Base-by-base conservation (phyloP, 2,888 invertebrate species). In the Craniophora ligustri region DNA sequence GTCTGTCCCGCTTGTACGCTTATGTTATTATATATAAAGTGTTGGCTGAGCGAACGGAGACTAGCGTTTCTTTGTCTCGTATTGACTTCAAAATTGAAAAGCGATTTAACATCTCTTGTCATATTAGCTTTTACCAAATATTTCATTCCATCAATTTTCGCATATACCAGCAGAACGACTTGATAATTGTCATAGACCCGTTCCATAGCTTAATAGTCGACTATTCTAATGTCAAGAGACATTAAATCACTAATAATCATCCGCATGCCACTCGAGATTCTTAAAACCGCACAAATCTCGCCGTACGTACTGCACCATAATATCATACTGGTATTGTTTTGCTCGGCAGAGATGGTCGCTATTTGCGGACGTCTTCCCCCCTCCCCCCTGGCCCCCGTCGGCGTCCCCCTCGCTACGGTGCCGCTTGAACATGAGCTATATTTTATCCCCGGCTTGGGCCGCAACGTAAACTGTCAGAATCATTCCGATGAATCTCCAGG, bases 261-360 rank as follows among this genome's bases (percentile, higher is more conserved):
- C 45, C 40, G 42, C 53, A 65, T 53, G 34, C 57, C 71, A 57
- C 68, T 69, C 30, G 67, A 72, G 67, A 73, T 72, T 72, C 68
- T 67, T 67, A 67, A 67, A 72, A 75, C 68, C 70, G 72, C 76
- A 70, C 67, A 72, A 76, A 78, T 74, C 78, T 78, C 75, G 75
- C 78, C 75, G 75, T 80, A 79, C 63, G 62, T 84, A 79, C 82
- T 81, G 78, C 79, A 83, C 82, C 82, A 85, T 89, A 89, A 91
- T 91, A 92, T 92, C 88, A 91, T 91, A 85, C 87, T 79, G 84
- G 89, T 82, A 92, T 92, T 92, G 92, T 92, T 92, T 92, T 91
- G 91, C 85, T 91, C 89, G 80, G 75, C 81, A 81, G 85, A 84
- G 89, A 88, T 87, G 88, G 84, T 82, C 83, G 91, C 92, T 92